phyloP scores from a whole-genome alignment of 2,888 invertebrate species.

The Leptogaster cylindrica region DNA sequence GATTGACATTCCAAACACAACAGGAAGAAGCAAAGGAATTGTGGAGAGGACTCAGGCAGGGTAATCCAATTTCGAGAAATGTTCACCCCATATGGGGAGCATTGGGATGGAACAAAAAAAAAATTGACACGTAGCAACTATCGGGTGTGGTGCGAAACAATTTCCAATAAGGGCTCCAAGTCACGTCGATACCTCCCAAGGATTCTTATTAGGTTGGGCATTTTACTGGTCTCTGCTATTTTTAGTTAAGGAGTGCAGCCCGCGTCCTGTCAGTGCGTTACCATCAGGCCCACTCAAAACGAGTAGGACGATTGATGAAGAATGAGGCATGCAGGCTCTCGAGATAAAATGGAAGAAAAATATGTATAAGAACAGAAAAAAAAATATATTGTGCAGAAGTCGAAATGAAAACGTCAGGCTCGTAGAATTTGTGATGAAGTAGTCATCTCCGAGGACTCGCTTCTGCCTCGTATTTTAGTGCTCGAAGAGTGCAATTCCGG shows the following conservation, averaged over 20 bases:
- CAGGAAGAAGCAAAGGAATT: not conserved
- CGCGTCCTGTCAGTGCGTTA: not conserved
- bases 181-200: conserved; percentile 14
- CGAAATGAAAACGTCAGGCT: not conserved
- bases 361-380: not conserved
- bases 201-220: conserved; percentile 21
- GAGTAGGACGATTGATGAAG: conserved; percentile 23
- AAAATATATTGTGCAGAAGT: not conserved
- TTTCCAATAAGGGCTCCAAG: conserved; percentile 35
- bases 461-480: not conserved
- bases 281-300: not conserved
- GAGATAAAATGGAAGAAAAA: not conserved
- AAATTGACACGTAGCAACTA: conserved; percentile 38
- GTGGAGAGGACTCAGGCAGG: not conserved
- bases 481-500: conserved; percentile 22
- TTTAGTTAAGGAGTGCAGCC: not conserved
- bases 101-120: not conserved
- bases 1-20: conserved; percentile 33
- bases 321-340: conserved; percentile 15
- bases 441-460: not conserved
- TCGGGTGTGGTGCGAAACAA: conserved; percentile 33
- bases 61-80: conserved; percentile 32
- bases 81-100: conserved; percentile 20
- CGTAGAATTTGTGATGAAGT: conserved; percentile 25
- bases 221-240: conserved; percentile 14